These are phyloP conservation scores for Propithecus coquereli DNA, from an alignment of 2,113 vertebrate species.

Conservation along the genomic window DNA sequence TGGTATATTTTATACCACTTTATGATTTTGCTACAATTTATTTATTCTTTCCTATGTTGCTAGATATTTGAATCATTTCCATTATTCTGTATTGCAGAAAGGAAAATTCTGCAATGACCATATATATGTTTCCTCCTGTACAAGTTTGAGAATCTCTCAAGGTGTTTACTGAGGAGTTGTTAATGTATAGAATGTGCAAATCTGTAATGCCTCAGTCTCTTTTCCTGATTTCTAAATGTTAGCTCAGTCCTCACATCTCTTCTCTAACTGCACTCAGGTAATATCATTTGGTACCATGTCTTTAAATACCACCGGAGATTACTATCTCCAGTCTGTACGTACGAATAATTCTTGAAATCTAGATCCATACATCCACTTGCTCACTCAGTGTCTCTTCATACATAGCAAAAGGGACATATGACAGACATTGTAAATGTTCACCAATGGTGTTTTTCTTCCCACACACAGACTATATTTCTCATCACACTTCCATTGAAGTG, in stretches of 20 bases:
- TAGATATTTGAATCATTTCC: not conserved
- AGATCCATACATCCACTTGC: not conserved
- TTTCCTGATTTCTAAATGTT: not conserved
- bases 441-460: not conserved
- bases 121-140: not conserved
- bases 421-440: not conserved
- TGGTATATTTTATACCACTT: not conserved
- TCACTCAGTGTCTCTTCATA: not conserved
- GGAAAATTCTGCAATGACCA: not conserved
- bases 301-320: not conserved
- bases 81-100: not conserved
- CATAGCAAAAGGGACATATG: not conserved
- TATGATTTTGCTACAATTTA: not conserved
- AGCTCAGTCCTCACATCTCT: not conserved
- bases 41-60: not conserved
- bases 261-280: not conserved
- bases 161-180: not conserved
- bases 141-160: not conserved
- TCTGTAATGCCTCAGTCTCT: not conserved
- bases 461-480: not conserved
- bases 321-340: not conserved
- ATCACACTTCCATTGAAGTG: not conserved
- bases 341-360: not conserved
- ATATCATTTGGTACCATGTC: not conserved
- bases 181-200: fast-evolving